Evolutionary conservation across 2,113 vertebrate species (phyloP).

Genomic region (Bubo scandiacus): DNA sequence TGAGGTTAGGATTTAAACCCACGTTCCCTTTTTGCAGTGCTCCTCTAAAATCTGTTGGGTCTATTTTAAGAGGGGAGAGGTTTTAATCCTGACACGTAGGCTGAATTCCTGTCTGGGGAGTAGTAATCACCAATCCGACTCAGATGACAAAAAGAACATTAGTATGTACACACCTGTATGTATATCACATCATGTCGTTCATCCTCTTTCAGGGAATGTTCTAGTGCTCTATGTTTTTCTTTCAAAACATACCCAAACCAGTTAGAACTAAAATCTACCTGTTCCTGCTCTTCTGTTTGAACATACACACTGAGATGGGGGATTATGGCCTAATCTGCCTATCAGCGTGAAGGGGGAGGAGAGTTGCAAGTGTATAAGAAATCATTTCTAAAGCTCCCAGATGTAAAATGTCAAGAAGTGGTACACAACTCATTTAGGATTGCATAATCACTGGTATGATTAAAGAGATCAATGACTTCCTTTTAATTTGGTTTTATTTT

Average conservation of each 20-base stretch:
- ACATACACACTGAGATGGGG: neutral
- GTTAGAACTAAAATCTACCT: neutral
- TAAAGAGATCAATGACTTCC: slow-evolving; percentile 62
- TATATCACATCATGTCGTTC: neutral
- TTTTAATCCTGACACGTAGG: neutral
- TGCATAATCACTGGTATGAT: slow-evolving; percentile 70
- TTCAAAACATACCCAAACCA: neutral
- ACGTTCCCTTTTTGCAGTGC: neutral
- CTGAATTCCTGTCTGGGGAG: neutral
- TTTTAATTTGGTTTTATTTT: slow-evolving; percentile 77
- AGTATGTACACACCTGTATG: too few relatives aligned
- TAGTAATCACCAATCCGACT: neutral
- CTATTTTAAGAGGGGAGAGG: neutral
- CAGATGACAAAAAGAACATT: neutral
- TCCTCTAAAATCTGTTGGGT: neutral
- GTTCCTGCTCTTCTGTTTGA: neutral
- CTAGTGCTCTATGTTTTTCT: neutral
- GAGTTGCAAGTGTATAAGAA: slow-evolving; percentile 44
- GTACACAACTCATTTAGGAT: slow-evolving; percentile 66
- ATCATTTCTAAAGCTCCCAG: slow-evolving; percentile 57
- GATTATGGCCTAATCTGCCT: neutral
- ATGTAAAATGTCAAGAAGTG: slow-evolving; percentile 65
- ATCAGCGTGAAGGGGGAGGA: neutral
- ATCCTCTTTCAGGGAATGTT: neutral
- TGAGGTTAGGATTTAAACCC: neutral